Percentiles rank a stretch among this genome's conserved stretches.
Evolutionary conservation across 2,113 vertebrate species (phyloP).

Genomic region (Myxocyprinus asiaticus): DNA sequence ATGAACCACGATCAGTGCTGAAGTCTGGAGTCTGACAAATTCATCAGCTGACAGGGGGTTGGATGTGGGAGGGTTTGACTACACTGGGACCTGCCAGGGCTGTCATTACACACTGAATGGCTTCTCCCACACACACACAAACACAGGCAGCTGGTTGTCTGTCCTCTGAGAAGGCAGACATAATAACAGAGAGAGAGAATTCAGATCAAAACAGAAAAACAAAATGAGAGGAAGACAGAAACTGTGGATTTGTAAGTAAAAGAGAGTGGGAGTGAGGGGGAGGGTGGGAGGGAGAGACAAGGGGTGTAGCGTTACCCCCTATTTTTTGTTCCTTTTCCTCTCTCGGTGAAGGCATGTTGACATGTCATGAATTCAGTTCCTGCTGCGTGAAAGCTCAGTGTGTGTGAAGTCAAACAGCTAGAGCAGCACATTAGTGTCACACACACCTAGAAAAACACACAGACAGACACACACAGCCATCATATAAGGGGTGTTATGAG

Average conservation of each 20-base stretch:
- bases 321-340: neutral
- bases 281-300: slow-evolving; percentile 26
- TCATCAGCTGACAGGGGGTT: slow-evolving; percentile 33
- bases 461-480: slow-evolving; percentile 26
- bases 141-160: slow-evolving; percentile 25
- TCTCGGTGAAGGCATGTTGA: slow-evolving; percentile 56
- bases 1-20: slow-evolving; percentile 28
- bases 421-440: slow-evolving; percentile 74
- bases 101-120: slow-evolving; percentile 42
- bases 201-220: slow-evolving; percentile 41
- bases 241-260: slow-evolving; percentile 53
- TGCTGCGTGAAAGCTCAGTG: slow-evolving; percentile 67
- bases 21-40: slow-evolving; percentile 38
- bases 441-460: slow-evolving; percentile 57
- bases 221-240: slow-evolving; percentile 22
- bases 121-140: slow-evolving; percentile 32
- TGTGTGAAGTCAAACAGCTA: slow-evolving; percentile 70
- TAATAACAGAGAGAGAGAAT: slow-evolving; percentile 27
- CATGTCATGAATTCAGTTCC: slow-evolving; percentile 71
- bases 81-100: slow-evolving; percentile 36
- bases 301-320: neutral
- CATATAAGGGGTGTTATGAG: slow-evolving; percentile 42
- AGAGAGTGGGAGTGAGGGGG: slow-evolving; percentile 52
- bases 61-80: slow-evolving; percentile 27
- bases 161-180: slow-evolving; percentile 17